phyloP scores from a whole-genome alignment of 2,797 vertebrate genomes.

The Arvicola amphibius region DNA sequence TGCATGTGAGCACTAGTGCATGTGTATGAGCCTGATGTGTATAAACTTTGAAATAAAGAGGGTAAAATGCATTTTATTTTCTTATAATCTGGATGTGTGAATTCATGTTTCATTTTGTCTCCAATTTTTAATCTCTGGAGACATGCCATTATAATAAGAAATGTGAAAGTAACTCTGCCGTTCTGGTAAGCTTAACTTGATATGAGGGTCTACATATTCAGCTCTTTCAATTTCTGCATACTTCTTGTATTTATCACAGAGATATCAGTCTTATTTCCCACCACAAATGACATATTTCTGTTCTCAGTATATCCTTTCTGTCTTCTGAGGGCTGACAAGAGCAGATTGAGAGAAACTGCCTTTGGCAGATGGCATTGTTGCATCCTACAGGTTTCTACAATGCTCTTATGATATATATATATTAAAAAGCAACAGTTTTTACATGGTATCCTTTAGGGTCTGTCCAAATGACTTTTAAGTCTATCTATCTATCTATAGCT shows the following conservation, averaged over 20 bases:
- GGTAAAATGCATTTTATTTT: background rate
- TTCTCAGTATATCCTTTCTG: background rate
- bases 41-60: background rate
- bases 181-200: slow-evolving; percentile 52
- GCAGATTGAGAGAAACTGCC: slow-evolving; percentile 16
- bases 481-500: background rate
- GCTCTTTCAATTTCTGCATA: background rate
- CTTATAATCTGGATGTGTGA: background rate
- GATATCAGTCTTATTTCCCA: slow-evolving; percentile 58
- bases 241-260: slow-evolving; percentile 52
- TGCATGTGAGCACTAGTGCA: background rate
- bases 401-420: background rate
- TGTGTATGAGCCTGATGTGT: background rate
- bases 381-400: slow-evolving; percentile 3
- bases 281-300: background rate
- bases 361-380: background rate
- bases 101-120: slow-evolving; percentile 56
- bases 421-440: background rate
- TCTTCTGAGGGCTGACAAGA: slow-evolving; percentile 2
- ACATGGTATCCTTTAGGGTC: background rate
- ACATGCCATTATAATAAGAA: slow-evolving; percentile 5
- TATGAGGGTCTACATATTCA: background rate
- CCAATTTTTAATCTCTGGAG: slow-evolving; percentile 27
- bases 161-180: background rate
- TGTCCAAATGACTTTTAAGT: background rate